A percentile compares a stretch with the other conserved stretches of the same genome.
Evolutionary conservation across 2,797 vertebrate genomes (phyloP).

Genomic region (Galaxias olidus): DNA sequence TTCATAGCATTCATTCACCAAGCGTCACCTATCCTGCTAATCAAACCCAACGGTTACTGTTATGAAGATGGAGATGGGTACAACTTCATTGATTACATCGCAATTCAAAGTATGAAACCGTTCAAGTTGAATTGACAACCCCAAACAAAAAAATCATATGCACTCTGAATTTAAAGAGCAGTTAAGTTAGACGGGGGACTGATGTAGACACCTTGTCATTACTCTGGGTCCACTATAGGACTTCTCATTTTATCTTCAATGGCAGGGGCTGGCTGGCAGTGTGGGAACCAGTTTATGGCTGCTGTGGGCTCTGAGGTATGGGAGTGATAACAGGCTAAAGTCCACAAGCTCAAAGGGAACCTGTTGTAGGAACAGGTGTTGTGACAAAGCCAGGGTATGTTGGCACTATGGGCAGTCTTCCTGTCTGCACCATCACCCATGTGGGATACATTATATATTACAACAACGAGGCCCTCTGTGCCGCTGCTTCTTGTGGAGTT

Average conservation of each 20-base stretch:
- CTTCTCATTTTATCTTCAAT: slow-evolving; percentile 13
- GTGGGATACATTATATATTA: slow-evolving; percentile 53
- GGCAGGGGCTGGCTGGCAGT: slow-evolving; percentile 34
- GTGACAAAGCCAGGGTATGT: slow-evolving; percentile 11
- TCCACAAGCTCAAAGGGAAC: slow-evolving; percentile 45
- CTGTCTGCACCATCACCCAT: slow-evolving; percentile 27
- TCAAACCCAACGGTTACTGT: too few relatives aligned
- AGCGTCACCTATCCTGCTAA: too few relatives aligned
- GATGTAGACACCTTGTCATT: slow-evolving; percentile 38
- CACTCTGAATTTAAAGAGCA: slow-evolving; percentile 11
- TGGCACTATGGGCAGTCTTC: slow-evolving; percentile 41
- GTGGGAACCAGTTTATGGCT: slow-evolving; percentile 63
- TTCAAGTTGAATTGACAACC: too few relatives aligned
- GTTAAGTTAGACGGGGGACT: slow-evolving; percentile 22
- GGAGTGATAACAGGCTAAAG: slow-evolving; percentile 56
- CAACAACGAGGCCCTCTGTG: slow-evolving; percentile 54
- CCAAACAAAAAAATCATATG: too few relatives aligned
- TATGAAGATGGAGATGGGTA: too few relatives aligned
- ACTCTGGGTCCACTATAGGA: slow-evolving; percentile 37
- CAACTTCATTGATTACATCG: too few relatives aligned
- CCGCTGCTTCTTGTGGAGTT: slow-evolving; percentile 28
- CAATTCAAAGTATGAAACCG: too few relatives aligned
- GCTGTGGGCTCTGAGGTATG: slow-evolving; percentile 40
- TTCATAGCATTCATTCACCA: too few relatives aligned
- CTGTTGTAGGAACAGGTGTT: slow-evolving; percentile 64